These are phyloP conservation scores for Epinotia demarniana DNA, from an alignment of 2,888 invertebrate genomes.

Conservation along the genomic window DNA sequence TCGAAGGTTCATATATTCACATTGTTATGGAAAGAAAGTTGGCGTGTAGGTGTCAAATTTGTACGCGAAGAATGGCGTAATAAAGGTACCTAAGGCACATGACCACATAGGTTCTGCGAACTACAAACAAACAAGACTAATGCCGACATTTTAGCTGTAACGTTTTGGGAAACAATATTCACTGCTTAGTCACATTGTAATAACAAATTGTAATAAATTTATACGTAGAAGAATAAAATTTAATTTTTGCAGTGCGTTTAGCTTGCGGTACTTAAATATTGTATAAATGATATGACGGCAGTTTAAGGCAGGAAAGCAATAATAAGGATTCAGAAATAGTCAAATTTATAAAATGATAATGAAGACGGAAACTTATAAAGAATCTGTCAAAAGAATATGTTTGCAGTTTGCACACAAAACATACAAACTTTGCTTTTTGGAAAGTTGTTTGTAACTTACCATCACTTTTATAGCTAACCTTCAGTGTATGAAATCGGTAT, in stretches of 20 bases:
- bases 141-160: slow-evolving; percentile 32
- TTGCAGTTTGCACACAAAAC: slow-evolving; percentile 12
- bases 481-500: slow-evolving; percentile 20
- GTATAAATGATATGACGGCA: neutral
- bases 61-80: neutral
- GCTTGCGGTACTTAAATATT: neutral
- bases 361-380: slow-evolving; percentile 1
- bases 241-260: slow-evolving; percentile 1
- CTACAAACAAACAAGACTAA: slow-evolving; percentile 31
- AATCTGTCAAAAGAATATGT: slow-evolving; percentile 10
- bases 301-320: neutral
- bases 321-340: neutral
- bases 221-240: slow-evolving; percentile 13
- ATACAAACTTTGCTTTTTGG: slow-evolving; percentile 23
- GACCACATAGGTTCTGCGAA: slow-evolving; percentile 1
- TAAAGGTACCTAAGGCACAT: slow-evolving; percentile 6
- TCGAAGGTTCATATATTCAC: neutral
- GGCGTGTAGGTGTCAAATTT: neutral
- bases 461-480: slow-evolving; percentile 11
- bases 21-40: neutral
- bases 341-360: neutral
- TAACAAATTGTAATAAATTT: slow-evolving; percentile 38
- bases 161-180: slow-evolving; percentile 40
- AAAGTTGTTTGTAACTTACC: slow-evolving; percentile 32
- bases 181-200: slow-evolving; percentile 26